A percentile compares a stretch with the other conserved stretches of the same genome.
These are phyloP conservation scores for Dione vanillae DNA, from an alignment of 2,888 invertebrate genomes.

Conservation along the genomic window DNA sequence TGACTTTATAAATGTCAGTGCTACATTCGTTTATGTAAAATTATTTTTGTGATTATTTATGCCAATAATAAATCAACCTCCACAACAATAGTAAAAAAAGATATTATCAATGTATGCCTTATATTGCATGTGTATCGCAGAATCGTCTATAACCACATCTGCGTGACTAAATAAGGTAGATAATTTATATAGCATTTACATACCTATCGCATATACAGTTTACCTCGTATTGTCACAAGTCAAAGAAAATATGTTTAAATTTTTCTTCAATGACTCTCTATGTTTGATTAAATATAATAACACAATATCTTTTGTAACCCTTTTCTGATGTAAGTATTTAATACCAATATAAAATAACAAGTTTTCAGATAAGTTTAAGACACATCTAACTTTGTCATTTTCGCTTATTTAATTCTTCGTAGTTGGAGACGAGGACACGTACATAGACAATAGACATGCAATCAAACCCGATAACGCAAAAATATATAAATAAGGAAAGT, in stretches of 20 bases:
- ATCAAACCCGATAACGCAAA: background rate
- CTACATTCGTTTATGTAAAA: background rate
- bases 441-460: no score
- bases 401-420: no score
- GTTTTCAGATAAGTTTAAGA: no score
- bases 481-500: slow-evolving; percentile 5
- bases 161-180: slow-evolving; percentile 11
- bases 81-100: background rate
- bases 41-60: slow-evolving; percentile 11
- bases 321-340: background rate
- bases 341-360: background rate
- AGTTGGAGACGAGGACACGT: no score
- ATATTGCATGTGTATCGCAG: background rate
- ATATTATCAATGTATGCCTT: background rate
- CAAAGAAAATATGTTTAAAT: background rate
- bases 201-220: background rate
- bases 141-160: background rate
- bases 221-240: background rate
- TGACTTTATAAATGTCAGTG: slow-evolving; percentile 11
- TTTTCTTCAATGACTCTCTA: no score
- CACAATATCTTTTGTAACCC: background rate
- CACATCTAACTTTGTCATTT: no score
- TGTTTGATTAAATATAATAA: no score
- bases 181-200: background rate
- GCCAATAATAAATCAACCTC: background rate